A percentile compares a stretch with the other conserved stretches of the same genome.
Conservation (phyloP, 2,113 vertebrate genomes). For the Entomyzon cyanotis region DNA sequence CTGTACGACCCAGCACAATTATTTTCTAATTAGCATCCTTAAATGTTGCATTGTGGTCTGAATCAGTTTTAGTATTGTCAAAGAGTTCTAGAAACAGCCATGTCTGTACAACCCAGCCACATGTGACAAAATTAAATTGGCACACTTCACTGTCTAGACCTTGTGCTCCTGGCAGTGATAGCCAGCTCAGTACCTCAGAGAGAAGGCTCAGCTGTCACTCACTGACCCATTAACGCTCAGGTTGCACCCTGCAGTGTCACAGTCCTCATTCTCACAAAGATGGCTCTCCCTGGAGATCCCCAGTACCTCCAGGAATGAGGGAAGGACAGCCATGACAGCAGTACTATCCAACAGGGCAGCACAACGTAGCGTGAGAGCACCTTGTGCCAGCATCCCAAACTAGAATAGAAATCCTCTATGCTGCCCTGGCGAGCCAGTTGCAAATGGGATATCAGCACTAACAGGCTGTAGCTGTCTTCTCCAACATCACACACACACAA, state of each 20-base stretch:
- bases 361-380: not conserved
- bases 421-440: not conserved
- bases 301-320: conserved; percentile 72
- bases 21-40: conserved; percentile 71
- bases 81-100: conserved; percentile 42
- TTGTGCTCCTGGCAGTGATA: conserved; percentile 70
- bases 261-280: conserved; percentile 69
- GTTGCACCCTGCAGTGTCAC: conserved; percentile 68
- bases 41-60: conserved; percentile 45
- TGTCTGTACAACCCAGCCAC: conserved; percentile 64
- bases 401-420: not conserved
- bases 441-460: not conserved
- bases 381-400: conserved; percentile 9
- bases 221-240: conserved; percentile 76
- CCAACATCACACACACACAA: not conserved
- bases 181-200: conserved; percentile 66
- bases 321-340: conserved; percentile 46
- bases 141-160: conserved; percentile 65
- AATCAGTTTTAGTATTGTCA: conserved; percentile 48
- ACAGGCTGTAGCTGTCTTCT: not conserved
- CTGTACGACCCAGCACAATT: conserved; percentile 6
- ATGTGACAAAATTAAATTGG: conserved; percentile 77
- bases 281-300: conserved; percentile 65
- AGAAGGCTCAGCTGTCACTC: conserved; percentile 81
- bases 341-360: conserved; percentile 53